Conservation (phyloP, 2,888 invertebrate species). For the Acleris emargana region DNA sequence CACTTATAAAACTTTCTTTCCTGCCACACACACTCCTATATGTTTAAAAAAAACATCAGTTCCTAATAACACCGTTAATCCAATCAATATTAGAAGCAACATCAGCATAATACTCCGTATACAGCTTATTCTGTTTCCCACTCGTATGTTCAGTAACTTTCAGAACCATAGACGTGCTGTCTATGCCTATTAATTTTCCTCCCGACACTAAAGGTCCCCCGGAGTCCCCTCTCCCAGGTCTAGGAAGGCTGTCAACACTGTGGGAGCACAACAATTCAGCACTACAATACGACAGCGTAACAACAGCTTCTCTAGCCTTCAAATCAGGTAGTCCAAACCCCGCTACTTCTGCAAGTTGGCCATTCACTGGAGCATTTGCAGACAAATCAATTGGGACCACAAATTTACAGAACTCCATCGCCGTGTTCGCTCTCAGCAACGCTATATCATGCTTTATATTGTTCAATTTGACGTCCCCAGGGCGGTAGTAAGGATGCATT, state of each 20-base stretch:
- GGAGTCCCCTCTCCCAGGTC: neutral
- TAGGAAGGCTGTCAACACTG: neutral
- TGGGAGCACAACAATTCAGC: neutral
- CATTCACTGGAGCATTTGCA: neutral
- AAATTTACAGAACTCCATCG: neutral
- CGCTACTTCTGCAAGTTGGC: neutral
- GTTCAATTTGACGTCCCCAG: neutral
- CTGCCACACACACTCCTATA: no score
- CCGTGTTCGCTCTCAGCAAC: neutral
- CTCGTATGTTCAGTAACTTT: neutral
- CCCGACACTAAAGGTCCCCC: neutral
- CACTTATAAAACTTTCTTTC: no score
- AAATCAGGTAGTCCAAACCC: neutral
- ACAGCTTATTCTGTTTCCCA: neutral
- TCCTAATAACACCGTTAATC: neutral
- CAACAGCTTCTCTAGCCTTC: neutral
- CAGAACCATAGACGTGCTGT: neutral
- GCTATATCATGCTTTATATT: neutral
- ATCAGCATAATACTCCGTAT: slow-evolving; percentile 1
- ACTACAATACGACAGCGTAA: neutral
- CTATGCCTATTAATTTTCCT: neutral
- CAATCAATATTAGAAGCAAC: neutral
- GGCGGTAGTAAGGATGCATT: neutral
- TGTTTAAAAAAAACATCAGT: neutral
- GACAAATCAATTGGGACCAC: neutral